Base-by-base conservation (phyloP, 2,113 vertebrate species). In the Channa argus region DNA sequence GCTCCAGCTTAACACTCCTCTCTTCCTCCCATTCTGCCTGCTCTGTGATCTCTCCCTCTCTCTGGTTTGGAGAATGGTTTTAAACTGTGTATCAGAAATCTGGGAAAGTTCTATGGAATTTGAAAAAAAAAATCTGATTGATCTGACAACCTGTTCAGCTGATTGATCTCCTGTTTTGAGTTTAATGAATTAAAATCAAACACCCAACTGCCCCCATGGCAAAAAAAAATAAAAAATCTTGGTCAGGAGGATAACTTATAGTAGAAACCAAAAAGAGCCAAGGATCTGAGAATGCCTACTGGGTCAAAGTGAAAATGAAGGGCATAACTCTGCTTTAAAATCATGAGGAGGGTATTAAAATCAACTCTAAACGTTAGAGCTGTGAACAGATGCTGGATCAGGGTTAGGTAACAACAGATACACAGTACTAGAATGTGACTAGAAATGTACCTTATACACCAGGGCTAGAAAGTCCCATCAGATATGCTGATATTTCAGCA, bases 161-260 rank as follows among this genome's bases (percentile, higher is more conserved):
- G 69, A 75, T 67, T 60, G 71, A 84, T 80, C 69, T 76, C 62
- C 69, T 75, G 59, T 82, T 89, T 87, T 86, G 86, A 85, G 85
- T 86, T 74, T 71, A 86, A 80, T 86, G 36, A 74, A 91, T 86
- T 80, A 56, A 84, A 88, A 90, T 89, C 79, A 87, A 88, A 79
- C 68, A 65, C 12, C 8, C 10, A 33, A 50, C 38, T 70, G 52
- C 61, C 51, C 60, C 37, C 3, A 10, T 65, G 68, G 78, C 74
- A 64, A 71, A 66, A 24, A 24, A 24, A 24, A 66, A 24, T 1
- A 24, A 24, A 24, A 53, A 52, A 38, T 41, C 54, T 74, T 65
- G 67, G 66, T 63, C 4, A 6, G 65, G 53, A 58, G 66, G 56
- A 84, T 76, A 59, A 70, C 81, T 86, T 82, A 77, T 39, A 9